Evolutionary conservation across 2,797 vertebrate genomes (phyloP).

Genomic region (Enoplosus armatus): DNA sequence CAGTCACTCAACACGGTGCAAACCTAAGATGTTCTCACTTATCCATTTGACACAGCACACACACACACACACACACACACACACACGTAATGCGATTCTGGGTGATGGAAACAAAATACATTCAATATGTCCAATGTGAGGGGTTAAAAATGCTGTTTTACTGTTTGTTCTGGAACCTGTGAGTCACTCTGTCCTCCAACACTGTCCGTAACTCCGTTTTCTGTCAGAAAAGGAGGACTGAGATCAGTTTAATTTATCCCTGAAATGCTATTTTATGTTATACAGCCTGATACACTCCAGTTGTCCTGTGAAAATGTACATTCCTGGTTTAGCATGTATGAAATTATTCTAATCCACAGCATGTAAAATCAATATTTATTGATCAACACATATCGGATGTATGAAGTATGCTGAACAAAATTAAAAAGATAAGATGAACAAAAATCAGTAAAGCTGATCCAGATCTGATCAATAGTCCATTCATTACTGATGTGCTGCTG

Average conservation of each 20-base stretch:
- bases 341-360: not conserved
- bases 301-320: not conserved
- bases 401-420: not conserved
- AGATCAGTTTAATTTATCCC: not conserved
- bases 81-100: constrained; percentile 44
- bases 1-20: constrained; percentile 53
- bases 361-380: not conserved
- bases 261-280: not conserved
- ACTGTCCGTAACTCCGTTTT: constrained; percentile 65
- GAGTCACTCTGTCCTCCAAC: constrained; percentile 76
- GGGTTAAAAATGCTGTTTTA: constrained; percentile 53
- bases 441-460: not conserved
- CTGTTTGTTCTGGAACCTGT: constrained; percentile 81
- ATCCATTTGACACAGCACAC: constrained; percentile 31
- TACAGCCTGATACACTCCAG: not conserved
- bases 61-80: constrained; percentile 11
- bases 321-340: not conserved
- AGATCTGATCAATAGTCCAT: not conserved
- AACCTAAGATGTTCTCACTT: constrained; percentile 58
- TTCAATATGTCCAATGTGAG: not conserved
- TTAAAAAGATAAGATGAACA: not conserved
- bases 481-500: not conserved
- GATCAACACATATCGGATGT: too few relatives aligned
- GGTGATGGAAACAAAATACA: constrained; percentile 20
- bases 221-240: constrained; percentile 66